Conservation (phyloP, 1,140 invertebrate species). For the Wiebesia pumilae region DNA sequence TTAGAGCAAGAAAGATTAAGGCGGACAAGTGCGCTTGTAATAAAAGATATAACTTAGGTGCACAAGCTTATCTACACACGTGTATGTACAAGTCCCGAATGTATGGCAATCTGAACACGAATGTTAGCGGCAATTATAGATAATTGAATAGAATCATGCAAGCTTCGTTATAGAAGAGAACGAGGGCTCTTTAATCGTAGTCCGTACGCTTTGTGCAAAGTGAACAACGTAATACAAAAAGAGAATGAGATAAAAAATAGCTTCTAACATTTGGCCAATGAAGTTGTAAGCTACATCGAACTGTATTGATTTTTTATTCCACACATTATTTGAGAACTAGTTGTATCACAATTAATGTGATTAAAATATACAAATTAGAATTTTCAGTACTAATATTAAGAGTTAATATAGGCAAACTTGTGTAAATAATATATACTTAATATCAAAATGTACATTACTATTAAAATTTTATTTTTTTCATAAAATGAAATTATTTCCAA, state of each 20-base stretch:
- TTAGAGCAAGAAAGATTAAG: background rate
- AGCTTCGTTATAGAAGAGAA: slow-evolving; percentile 48
- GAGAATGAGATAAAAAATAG: background rate
- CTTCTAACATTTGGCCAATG: background rate
- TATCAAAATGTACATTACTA: too few species aligned
- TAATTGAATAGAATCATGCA: slow-evolving; percentile 60
- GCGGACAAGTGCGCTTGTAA: background rate
- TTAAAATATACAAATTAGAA: too few species aligned
- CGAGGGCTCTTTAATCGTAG: slow-evolving; percentile 54
- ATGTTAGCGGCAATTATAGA: slow-evolving; percentile 56
- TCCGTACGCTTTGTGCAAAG: slow-evolving; percentile 35
- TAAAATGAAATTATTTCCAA: too few species aligned
- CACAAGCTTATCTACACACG: background rate
- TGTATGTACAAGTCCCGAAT: background rate
- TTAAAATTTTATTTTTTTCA: too few species aligned
- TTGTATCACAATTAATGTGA: background rate
- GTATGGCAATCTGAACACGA: slow-evolving; percentile 30
- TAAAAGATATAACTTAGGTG: background rate
- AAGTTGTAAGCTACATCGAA: background rate
- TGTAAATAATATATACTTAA: too few species aligned
- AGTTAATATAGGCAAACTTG: too few species aligned
- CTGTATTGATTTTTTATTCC: background rate
- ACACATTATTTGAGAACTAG: background rate
- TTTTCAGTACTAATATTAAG: too few species aligned
- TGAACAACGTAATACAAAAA: slow-evolving; percentile 17